Conservation (phyloP, 2,888 invertebrate genomes). For the Protonemura montana region DNA sequence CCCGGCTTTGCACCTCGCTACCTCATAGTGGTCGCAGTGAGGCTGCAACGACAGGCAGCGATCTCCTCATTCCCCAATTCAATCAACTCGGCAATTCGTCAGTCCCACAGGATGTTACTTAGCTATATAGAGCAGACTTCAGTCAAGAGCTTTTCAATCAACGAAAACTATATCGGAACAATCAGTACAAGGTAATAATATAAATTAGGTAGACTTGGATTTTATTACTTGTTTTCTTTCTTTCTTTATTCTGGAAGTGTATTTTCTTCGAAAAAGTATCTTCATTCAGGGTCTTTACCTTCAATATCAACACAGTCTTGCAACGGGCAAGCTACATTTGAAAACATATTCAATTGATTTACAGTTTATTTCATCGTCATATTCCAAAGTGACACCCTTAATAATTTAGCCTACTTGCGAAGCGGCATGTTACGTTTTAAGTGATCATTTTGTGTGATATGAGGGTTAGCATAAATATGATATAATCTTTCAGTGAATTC, state of each 20-base stretch:
- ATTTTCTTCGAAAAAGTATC: no score
- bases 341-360: no score
- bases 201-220: neutral
- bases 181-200: neutral
- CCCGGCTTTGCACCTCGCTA: constrained; percentile 40
- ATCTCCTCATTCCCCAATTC: neutral
- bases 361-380: neutral
- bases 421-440: neutral
- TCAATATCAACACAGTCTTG: no score
- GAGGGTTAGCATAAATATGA: neutral
- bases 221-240: neutral
- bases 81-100: neutral
- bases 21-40: constrained; percentile 47
- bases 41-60: constrained; percentile 38
- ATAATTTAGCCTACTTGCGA: neutral
- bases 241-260: no score
- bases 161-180: neutral
- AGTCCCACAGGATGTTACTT: neutral
- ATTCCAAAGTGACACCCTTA: neutral
- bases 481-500: neutral
- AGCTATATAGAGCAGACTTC: neutral
- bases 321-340: no score
- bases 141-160: neutral
- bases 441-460: neutral
- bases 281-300: no score